A percentile compares a stretch with the other conserved stretches of the same genome.
phyloP scores from a whole-genome alignment of 2,888 invertebrate species.

The Cephalotes varians region DNA sequence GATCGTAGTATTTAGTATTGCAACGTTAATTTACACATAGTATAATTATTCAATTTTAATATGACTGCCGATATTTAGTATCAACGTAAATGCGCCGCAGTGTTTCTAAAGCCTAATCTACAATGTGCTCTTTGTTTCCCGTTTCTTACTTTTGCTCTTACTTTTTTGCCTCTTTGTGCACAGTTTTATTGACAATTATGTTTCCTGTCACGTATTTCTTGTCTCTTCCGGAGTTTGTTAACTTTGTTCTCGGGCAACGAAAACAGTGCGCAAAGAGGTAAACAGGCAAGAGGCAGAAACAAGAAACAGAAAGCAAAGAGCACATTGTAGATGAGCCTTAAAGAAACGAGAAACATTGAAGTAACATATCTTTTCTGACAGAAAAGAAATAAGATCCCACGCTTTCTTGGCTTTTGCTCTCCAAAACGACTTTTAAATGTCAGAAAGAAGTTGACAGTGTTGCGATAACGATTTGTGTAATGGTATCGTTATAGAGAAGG shows the following conservation, averaged over 20 bases:
- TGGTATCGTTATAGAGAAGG: slow-evolving; percentile 1
- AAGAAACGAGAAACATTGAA: slow-evolving; percentile 21
- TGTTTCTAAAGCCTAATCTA: background rate
- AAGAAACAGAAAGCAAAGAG: no score
- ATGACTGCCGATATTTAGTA: background rate
- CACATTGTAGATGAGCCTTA: no score
- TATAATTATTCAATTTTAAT: slow-evolving; percentile 1
- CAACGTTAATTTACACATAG: background rate
- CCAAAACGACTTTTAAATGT: background rate
- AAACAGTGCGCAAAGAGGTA: no score
- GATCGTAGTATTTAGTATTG: background rate
- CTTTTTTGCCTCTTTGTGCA: no score
- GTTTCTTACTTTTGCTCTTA: no score
- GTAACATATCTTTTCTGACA: background rate
- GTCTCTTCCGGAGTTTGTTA: no score
- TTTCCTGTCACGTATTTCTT: no score
- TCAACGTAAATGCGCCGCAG: background rate
- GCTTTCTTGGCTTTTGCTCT: background rate
- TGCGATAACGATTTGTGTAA: slow-evolving; percentile 22
- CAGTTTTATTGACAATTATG: no score
- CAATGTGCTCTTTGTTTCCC: no score
- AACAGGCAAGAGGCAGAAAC: no score
- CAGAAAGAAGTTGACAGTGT: slow-evolving; percentile 27
- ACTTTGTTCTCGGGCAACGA: no score
- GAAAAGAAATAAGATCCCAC: background rate